A percentile compares a stretch with the other conserved stretches of the same genome.
phyloP scores from a whole-genome alignment of 2,113 vertebrate genomes.

The Poecilia latipinna region DNA sequence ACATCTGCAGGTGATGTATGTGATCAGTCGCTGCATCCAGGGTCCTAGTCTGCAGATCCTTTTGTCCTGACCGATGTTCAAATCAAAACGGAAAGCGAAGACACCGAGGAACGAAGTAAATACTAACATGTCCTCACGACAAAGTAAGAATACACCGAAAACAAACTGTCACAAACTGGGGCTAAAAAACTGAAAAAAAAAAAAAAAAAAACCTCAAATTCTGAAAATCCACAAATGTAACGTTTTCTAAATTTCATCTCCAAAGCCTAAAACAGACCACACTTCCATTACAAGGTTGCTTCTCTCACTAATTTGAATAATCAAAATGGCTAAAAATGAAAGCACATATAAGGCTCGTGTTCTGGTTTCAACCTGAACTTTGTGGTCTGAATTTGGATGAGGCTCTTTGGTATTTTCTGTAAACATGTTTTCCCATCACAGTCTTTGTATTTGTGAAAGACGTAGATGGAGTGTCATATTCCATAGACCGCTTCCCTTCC shows the following conservation, averaged over 20 bases:
- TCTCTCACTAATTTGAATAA: neutral
- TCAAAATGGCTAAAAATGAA: neutral
- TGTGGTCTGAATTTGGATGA: neutral
- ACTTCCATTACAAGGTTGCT: neutral
- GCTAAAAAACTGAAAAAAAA: no score
- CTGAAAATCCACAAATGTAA: no score
- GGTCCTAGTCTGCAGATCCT: neutral
- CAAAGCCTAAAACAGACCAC: no score
- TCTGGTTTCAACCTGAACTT: neutral
- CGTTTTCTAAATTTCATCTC: no score
- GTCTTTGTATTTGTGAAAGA: conserved; percentile 14
- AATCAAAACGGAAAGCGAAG: neutral
- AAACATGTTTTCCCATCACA: conserved; percentile 4
- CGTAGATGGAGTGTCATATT: conserved; percentile 18
- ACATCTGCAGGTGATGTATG: no score
- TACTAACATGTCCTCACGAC: no score
- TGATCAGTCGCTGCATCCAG: neutral
- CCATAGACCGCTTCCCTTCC: neutral
- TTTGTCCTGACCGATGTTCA: neutral
- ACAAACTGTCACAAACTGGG: neutral
- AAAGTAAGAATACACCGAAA: neutral
- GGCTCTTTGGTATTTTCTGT: neutral
- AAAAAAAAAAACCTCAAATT: no score
- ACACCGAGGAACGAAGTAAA: neutral
- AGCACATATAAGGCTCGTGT: no score